phyloP scores from a whole-genome alignment of 2,888 invertebrate species.

The Tryphoninae sp. region DNA sequence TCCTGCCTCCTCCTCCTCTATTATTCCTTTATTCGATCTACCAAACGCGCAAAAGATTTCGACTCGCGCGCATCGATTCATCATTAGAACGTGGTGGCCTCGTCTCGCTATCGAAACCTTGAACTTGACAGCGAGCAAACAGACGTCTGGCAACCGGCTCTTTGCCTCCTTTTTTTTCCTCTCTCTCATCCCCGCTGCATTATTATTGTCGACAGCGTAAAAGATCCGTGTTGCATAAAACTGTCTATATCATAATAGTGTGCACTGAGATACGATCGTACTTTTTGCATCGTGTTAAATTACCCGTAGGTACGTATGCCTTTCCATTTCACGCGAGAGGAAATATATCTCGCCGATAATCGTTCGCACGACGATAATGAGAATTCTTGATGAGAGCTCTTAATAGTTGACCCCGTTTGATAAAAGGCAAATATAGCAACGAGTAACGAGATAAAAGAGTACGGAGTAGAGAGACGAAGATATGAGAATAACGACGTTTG shows the following conservation, averaged over 20 bases:
- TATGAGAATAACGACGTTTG: not conserved
- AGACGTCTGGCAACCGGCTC: not conserved
- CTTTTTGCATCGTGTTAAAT: not conserved
- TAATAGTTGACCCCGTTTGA: no score
- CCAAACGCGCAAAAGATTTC: no score
- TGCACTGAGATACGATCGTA: not conserved
- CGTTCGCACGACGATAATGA: no score
- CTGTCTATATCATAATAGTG: conserved; percentile 26
- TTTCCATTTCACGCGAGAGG: not conserved
- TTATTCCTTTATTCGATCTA: not conserved
- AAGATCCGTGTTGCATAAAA: not conserved
- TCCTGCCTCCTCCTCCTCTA: not conserved
- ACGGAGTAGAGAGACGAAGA: no score
- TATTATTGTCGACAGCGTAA: conserved; percentile 3
- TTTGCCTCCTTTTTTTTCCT: not conserved
- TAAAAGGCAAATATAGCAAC: no score
- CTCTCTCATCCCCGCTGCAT: not conserved
- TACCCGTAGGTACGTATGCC: not conserved
- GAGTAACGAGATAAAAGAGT: no score
- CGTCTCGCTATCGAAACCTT: conserved; percentile 12
- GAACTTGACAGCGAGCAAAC: conserved; percentile 37
- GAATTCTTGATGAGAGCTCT: no score
- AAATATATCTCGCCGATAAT: no score
- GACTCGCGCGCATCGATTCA: not conserved
- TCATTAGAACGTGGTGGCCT: conserved; percentile 8